These are phyloP conservation scores for Ophioninae sp. DNA, from an alignment of 2,888 invertebrate genomes.

Conservation along the genomic window DNA sequence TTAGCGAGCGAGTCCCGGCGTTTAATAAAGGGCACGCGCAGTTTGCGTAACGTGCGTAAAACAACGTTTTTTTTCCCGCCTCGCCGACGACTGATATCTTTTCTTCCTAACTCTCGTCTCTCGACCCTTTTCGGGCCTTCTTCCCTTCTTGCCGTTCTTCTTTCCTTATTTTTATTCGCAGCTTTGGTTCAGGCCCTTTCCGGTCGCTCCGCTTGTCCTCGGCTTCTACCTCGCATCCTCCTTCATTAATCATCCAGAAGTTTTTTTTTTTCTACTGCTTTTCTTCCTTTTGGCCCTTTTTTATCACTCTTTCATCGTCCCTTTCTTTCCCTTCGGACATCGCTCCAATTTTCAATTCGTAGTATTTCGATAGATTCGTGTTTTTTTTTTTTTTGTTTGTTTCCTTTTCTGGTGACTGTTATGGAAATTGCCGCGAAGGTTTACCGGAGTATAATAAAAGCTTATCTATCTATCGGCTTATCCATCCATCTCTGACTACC, in stretches of 20 bases:
- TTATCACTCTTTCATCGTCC: too few relatives aligned
- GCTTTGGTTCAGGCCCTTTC: neutral
- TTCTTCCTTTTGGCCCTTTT: neutral
- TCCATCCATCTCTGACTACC: too few relatives aligned
- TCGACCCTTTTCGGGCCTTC: conserved; percentile 56
- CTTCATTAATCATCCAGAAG: neutral
- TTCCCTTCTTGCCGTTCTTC: conserved; percentile 46
- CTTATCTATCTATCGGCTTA: too few relatives aligned
- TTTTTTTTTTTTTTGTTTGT: neutral
- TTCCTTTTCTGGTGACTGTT: conserved; percentile 15
- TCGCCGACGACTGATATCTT: conserved; percentile 53
- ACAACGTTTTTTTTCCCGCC: conserved; percentile 67
- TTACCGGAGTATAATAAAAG: too few relatives aligned
- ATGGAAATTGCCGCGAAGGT: too few relatives aligned
- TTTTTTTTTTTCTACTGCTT: neutral
- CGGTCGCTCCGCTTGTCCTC: neutral
- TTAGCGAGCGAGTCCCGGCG: conserved; percentile 38
- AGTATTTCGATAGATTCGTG: too few relatives aligned
- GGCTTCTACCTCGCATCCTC: neutral
- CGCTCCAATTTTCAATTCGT: too few relatives aligned
- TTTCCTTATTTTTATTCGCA: conserved; percentile 10
- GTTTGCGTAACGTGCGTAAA: conserved; percentile 63
- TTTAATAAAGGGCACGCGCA: conserved; percentile 40
- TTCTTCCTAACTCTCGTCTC: conserved; percentile 25
- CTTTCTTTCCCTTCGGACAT: too few relatives aligned